Evolutionary conservation across 2,888 invertebrate species (phyloP).

Genomic region (Euproctis similis): DNA sequence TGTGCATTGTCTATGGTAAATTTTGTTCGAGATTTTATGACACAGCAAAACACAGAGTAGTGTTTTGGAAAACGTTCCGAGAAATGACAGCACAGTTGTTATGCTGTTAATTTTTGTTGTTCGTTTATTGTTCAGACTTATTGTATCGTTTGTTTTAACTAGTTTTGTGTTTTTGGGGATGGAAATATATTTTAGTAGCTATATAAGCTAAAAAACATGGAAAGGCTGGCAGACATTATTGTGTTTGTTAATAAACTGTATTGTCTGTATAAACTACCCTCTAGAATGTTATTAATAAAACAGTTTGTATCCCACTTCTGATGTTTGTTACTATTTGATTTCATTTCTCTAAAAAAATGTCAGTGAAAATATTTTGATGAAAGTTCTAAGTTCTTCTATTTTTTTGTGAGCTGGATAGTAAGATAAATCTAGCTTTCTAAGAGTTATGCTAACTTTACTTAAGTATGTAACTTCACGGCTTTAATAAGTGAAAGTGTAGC

Average conservation of each 20-base stretch:
- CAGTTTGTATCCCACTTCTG: too few species aligned
- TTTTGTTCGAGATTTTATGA: slow-evolving; percentile 4
- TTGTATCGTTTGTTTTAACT: slow-evolving; percentile 63
- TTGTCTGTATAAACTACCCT: too few species aligned
- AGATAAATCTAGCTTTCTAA: too few species aligned
- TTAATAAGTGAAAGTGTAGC: too few species aligned
- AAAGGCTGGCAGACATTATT: slow-evolving; percentile 5
- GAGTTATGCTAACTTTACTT: too few species aligned
- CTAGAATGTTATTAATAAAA: too few species aligned
- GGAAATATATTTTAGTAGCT: slow-evolving; percentile 23
- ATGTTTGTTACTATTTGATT: too few species aligned
- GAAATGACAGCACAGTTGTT: slow-evolving; percentile 15
- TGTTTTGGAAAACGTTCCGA: slow-evolving; percentile 22
- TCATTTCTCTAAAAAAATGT: too few species aligned
- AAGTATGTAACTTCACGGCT: too few species aligned
- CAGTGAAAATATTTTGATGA: too few species aligned
- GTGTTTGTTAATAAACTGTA: slow-evolving; percentile 1
- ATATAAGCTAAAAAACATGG: slow-evolving; percentile 15
- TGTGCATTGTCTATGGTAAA: slow-evolving; percentile 10
- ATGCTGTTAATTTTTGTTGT: slow-evolving; percentile 36
- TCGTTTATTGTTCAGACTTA: slow-evolving; percentile 54
- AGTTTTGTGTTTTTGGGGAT: slow-evolving; percentile 36
- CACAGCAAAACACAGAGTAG: slow-evolving; percentile 13
- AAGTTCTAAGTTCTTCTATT: too few species aligned
- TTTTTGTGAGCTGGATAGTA: too few species aligned